Evolutionary conservation across 2,797 vertebrate species (phyloP), one percentile per base, ranked within the genome.

Genomic region (Alosa sapidissima): DNA sequence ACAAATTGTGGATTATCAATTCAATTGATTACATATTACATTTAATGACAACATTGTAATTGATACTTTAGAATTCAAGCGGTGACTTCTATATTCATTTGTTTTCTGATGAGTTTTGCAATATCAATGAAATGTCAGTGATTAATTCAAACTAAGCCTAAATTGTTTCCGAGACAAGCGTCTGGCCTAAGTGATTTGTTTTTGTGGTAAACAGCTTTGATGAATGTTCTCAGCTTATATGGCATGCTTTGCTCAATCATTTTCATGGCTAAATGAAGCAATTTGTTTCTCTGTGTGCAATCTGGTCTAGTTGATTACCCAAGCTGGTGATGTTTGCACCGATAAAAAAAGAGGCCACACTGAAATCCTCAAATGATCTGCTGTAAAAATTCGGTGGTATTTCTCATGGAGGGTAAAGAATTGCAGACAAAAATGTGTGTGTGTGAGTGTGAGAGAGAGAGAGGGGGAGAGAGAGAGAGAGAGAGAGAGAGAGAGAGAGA

Each of bases 211-310:
- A 94, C 94, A 94, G 91, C 92, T 93, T 93, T 96, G 94, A 95
- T 95, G 89, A 95, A 95, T 95, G 92, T 91, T 90, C 90, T 92
- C 88, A n/a, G 86, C 91, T 90, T 91, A 90, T 93, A 93, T 92
- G 92, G 93, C 94, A 92, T 94, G 90, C 94, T 92, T 93, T 93
- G 92, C 93, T 94, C 93, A 94, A 94, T 95, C 92, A 95, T 94
- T 95, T 95, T 93, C 94, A 93, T 93, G 92, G 91, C 92, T 93
- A 95, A 95, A 94, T 93, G 91, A 95, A 94, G 93, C 92, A 94
- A 95, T 95, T 94, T 95, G 93, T 95, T 95, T 94, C 93, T 91
- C 89, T 55, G 90, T 90, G 91, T 84, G 86, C 93, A 95, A 94
- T 95, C 93, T 94, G 94, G 92, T 93, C 86, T 88, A 93, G 92